Evolutionary conservation across 2,888 invertebrate species (phyloP), one percentile per base, ranked within the genome.

Genomic region (Ichneumoninae sp.): DNA sequence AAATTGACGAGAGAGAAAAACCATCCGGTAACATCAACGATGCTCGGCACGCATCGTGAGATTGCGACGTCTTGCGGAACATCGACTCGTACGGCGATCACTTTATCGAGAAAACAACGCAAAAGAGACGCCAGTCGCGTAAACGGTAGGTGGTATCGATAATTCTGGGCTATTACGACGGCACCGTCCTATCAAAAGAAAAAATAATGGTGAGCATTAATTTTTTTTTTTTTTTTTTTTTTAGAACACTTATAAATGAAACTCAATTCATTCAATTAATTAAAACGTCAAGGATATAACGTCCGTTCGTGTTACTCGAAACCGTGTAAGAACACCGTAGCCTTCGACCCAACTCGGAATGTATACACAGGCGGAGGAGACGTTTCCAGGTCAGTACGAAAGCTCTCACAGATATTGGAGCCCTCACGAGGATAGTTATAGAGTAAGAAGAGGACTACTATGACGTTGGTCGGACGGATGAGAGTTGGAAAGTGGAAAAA

Each of bases 371-470:
- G 19, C 33, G 50, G 44, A 50, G 16, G 47, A 65, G 83, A 83
- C 83, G 65, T 79, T 79, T 83, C 26, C 70, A 75, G 83, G 79
- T 83, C 83, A 83, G 75, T 66, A 66, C 70, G 66, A 83, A 83
- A 83, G 83, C 79, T 75, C 70, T 75, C 50, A 75, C 70, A 75
- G 63, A 83, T 70, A 83, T 83, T 79, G 79, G 63, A 70, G 75
- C 63, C 65, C 79, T 74, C 70, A 16, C 65, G 65, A 6, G 13
- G 30, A 54, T 65, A 33, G 60, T 79, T 19, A 40, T 44, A 13
- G 36, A 54, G 50, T 33, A 22, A 71, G 68, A 10, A 79, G 44
- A 52, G 47, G 36, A 57, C 54, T 70, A 57, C 44, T 57, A 40
- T 68, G 66, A 75, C 69, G 26, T 63, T 57, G 54, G n/a, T 30